Percentiles rank a stretch among this genome's conserved stretches.
phyloP scores from a whole-genome alignment of 1,140 invertebrate genomes.

The Orius insidiosus region DNA sequence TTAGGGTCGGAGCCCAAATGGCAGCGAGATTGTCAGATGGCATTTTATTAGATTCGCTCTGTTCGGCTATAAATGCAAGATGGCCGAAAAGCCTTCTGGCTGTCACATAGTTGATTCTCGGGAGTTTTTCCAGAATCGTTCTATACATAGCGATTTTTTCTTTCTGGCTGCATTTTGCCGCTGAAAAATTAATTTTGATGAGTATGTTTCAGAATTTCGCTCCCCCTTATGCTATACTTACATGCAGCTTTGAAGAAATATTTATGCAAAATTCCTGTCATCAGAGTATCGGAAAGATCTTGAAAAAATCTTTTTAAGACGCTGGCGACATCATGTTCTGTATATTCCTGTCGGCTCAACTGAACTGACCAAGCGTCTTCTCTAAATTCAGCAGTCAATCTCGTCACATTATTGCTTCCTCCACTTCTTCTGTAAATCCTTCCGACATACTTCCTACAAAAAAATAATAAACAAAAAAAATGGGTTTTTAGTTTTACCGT shows the following conservation, averaged over 20 bases:
- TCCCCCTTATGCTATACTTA: no score
- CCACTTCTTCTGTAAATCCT: conserved; percentile 75
- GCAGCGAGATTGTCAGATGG: conserved; percentile 59
- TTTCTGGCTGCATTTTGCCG: conserved; percentile 18
- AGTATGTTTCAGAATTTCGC: no score
- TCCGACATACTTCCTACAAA: conserved; percentile 54
- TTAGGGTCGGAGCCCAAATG: conserved; percentile 66
- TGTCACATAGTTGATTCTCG: conserved; percentile 52
- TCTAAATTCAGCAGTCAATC: conserved; percentile 52
- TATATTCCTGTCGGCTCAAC: conserved; percentile 49
- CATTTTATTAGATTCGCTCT: conserved; percentile 60
- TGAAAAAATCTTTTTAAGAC: conserved; percentile 70
- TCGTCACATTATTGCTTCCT: conserved; percentile 51
- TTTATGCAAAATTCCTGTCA: conserved; percentile 36
- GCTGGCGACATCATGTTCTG: conserved; percentile 72
- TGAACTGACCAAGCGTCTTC: conserved; percentile 68
- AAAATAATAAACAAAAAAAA: no score
- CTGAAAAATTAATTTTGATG: conserved; percentile 13
- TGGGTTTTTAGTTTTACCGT: no score
- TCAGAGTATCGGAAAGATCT: conserved; percentile 53
- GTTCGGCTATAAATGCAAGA: conserved; percentile 56
- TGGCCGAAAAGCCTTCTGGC: conserved; percentile 58
- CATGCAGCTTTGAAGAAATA: conserved; percentile 28
- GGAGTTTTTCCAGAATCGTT: conserved; percentile 44
- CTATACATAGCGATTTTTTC: conserved; percentile 27